phyloP scores from a whole-genome alignment of 2,888 invertebrate genomes.

The Dicranocentrus wangi region DNA sequence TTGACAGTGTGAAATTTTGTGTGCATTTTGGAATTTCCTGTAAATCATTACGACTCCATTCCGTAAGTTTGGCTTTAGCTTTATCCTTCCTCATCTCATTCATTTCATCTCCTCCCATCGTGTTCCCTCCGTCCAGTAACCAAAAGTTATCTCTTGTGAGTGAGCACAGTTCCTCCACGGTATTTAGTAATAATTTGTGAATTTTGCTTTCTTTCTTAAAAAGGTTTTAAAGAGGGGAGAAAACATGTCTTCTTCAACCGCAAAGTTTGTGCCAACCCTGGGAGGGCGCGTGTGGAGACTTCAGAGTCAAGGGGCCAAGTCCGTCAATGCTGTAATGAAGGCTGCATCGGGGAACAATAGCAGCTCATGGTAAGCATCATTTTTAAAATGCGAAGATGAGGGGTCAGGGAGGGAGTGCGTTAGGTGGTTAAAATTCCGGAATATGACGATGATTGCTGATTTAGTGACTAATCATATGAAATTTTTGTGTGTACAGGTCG shows the following conservation, averaged over 20 bases:
- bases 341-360: conserved; percentile 1
- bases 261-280: conserved; percentile 63
- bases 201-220: no score
- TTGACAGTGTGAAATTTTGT: background rate
- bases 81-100: no score
- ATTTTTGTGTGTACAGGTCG: background rate
- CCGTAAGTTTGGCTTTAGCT: no score
- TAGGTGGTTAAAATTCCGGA: no score
- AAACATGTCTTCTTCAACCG: conserved; percentile 65
- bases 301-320: conserved; percentile 50
- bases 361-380: conserved; percentile 32
- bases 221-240: no score
- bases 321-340: conserved; percentile 20
- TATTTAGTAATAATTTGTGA: no score
- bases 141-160: no score
- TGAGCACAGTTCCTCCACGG: no score
- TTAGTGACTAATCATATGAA: background rate
- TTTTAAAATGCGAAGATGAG: no score
- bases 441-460: background rate
- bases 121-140: background rate
- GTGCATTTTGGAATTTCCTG: conserved; percentile 3
- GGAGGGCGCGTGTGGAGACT: conserved; percentile 68
- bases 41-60: no score
- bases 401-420: no score
- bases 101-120: no score